Percentiles rank a stretch among this genome's conserved stretches.
Conservation (phyloP, 2,797 vertebrate species). For the Heliangelus exortis region DNA sequence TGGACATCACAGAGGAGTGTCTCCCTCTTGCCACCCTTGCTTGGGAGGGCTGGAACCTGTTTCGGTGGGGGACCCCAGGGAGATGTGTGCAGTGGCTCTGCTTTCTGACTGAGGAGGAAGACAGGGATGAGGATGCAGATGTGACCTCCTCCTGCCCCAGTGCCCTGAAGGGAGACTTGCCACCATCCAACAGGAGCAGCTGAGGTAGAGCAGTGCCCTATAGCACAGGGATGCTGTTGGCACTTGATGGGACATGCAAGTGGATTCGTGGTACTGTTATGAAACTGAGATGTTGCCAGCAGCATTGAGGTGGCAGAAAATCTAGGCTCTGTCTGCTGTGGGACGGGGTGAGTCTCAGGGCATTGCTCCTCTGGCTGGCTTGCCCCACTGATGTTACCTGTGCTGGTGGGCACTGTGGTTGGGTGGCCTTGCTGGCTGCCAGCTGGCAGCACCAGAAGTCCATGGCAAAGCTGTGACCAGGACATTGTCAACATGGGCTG, state of each 20-base stretch:
- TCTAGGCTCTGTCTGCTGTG: rapidly evolving
- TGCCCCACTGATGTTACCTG: background rate
- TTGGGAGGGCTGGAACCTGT: background rate
- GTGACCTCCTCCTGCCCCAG: background rate
- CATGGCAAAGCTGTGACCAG: background rate
- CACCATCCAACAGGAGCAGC: too few relatives aligned
- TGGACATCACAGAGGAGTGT: rapidly evolving
- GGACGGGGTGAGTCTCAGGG: background rate
- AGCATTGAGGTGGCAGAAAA: background rate
- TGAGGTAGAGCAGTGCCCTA: background rate
- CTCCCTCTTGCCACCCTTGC: rapidly evolving
- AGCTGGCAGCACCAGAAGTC: background rate
- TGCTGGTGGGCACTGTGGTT: rapidly evolving
- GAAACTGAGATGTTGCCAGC: background rate
- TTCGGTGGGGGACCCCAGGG: background rate
- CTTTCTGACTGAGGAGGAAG: rapidly evolving
- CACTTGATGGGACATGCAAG: rapidly evolving
- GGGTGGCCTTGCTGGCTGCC: background rate
- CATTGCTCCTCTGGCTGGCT: background rate
- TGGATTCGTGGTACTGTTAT: background rate
- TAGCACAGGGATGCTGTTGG: rapidly evolving
- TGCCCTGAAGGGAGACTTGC: rapidly evolving
- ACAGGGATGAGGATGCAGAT: background rate
- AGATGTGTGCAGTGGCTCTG: background rate
- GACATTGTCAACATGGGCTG: rapidly evolving